Conservation (phyloP, 1,140 invertebrate genomes). For the Diprion similis region DNA sequence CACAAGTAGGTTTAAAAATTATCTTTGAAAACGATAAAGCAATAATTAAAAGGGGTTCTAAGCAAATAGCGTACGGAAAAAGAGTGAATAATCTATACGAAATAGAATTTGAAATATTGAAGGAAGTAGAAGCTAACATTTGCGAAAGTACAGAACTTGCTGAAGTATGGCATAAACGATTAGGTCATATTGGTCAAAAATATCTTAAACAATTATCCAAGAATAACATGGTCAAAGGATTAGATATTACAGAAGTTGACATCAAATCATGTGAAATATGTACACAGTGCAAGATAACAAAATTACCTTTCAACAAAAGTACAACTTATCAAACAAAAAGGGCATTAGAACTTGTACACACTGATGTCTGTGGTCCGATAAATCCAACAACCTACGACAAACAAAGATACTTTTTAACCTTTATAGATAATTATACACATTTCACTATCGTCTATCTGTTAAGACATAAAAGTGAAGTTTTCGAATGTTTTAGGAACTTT, state of each 20-base stretch:
- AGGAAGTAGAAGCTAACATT: neutral
- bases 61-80: neutral
- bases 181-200: neutral
- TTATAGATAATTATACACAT: conserved; percentile 52
- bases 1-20: neutral
- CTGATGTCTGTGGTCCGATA: no score
- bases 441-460: conserved; percentile 45
- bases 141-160: neutral
- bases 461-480: conserved; percentile 42
- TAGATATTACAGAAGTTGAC: neutral
- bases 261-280: conserved; percentile 29
- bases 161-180: neutral
- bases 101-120: neutral
- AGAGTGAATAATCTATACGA: neutral
- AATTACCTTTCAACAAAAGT: conserved; percentile 34
- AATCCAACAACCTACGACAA: conserved; percentile 41
- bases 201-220: neutral
- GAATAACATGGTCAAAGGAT: neutral
- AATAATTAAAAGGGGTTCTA: neutral
- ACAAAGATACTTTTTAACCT: conserved; percentile 48
- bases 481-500: conserved; percentile 39
- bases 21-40: neutral
- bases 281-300: conserved; percentile 31
- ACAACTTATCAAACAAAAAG: conserved; percentile 27
- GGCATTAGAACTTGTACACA: conserved; percentile 44